Evolutionary conservation across 1,140 invertebrate genomes (phyloP).

Genomic region (Bombyx mandarina): DNA sequence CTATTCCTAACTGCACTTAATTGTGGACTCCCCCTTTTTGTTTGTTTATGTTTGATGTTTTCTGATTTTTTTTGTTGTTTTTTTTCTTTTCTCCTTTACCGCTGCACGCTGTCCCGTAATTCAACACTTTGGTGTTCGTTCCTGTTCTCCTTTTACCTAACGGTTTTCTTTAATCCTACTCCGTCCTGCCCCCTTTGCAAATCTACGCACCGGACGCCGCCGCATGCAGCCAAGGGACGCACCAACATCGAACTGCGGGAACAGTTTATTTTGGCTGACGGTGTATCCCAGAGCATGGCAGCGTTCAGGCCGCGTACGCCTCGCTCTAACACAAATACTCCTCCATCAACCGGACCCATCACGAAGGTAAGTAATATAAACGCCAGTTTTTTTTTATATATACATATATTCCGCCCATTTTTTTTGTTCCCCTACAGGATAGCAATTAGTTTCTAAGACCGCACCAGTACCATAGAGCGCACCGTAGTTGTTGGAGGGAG

Average conservation of each 20-base stretch:
- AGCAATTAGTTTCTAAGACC: slow-evolving; percentile 47
- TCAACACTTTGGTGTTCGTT: slow-evolving; percentile 62
- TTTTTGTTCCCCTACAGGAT: slow-evolving; percentile 40
- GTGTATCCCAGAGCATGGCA: slow-evolving; percentile 97
- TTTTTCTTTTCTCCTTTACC: slow-evolving; percentile 63
- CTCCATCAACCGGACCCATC: slow-evolving; percentile 85
- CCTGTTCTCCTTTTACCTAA: slow-evolving; percentile 48
- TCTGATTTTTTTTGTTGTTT: slow-evolving; percentile 68
- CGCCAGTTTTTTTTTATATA: slow-evolving; percentile 9
- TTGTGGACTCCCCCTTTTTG: slow-evolving; percentile 31
- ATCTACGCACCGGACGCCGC: slow-evolving; percentile 69
- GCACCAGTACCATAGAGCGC: slow-evolving; percentile 59
- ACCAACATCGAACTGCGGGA: slow-evolving; percentile 99
- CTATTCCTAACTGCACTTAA: slow-evolving; percentile 60
- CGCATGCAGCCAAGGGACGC: slow-evolving; percentile 94
- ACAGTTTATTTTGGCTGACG: slow-evolving; percentile 98
- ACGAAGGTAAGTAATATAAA: slow-evolving; percentile 84
- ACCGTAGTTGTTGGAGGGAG: slow-evolving; percentile 66
- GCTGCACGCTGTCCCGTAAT: slow-evolving; percentile 56
- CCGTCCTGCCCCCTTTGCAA: slow-evolving; percentile 36
- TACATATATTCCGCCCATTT: slow-evolving; percentile 9
- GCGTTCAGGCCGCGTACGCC: slow-evolving; percentile 93
- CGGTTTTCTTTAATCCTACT: slow-evolving; percentile 53
- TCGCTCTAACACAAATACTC: slow-evolving; percentile 81
- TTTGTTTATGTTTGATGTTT: slow-evolving; percentile 60